Evolutionary conservation across 2,797 vertebrate genomes (phyloP).

Genomic region (Allenopithecus nigroviridis): DNA sequence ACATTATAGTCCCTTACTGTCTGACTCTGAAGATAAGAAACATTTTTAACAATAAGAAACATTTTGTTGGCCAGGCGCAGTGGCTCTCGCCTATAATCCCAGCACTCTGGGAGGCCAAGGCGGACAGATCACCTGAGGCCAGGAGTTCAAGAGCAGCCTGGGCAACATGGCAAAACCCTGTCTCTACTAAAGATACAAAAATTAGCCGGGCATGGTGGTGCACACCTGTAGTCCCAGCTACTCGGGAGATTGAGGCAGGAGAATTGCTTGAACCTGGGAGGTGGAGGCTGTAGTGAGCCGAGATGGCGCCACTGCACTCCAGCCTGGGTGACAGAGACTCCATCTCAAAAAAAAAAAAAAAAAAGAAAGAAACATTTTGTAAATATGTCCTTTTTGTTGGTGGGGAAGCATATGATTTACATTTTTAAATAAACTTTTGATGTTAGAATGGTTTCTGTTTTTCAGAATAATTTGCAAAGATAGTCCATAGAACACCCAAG

Average conservation of each 20-base stretch:
- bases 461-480: not conserved
- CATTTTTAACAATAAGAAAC: not conserved
- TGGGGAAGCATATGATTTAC: not conserved
- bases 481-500: not conserved
- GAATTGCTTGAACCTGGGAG: not conserved
- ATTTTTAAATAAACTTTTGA: not conserved
- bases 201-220: not conserved
- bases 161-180: not conserved
- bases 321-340: not conserved
- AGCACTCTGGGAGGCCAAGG: not conserved
- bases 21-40: not conserved
- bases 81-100: not conserved
- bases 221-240: not conserved
- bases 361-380: not conserved
- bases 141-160: not conserved
- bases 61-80: not conserved
- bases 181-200: not conserved
- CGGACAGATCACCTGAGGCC: not conserved
- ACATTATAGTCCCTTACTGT: not conserved
- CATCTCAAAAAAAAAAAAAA: not conserved
- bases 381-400: not conserved
- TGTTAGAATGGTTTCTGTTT: conserved; percentile 8
- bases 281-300: not conserved
- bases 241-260: not conserved
- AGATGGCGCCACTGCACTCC: not conserved